Base-by-base conservation (phyloP, 2,888 invertebrate genomes). In the Cantharis rustica region DNA sequence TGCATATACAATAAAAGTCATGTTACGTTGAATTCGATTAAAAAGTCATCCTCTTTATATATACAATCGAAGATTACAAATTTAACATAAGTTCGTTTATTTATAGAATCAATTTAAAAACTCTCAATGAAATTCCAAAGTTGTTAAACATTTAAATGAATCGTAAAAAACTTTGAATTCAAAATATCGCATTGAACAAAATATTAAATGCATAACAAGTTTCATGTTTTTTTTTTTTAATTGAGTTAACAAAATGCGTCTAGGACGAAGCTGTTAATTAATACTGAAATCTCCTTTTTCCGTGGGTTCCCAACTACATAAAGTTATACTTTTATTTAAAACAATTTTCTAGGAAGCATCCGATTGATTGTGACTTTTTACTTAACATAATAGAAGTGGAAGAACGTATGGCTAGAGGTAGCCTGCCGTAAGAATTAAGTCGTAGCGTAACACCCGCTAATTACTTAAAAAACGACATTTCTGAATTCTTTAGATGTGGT, bases 51-150 rank as follows among this genome's bases (percentile, higher is more conserved):
- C 47, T 47, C 47, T 47, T 47, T 47, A 47, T 47, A 31, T 31
- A 47, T 47, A 47, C 47, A 47, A 47, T 47, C 47, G 47, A 47
- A 47, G 47, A 47, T 47, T 47, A 47, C 47, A 47, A 47, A 47
- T 47, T 47, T 47, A 47, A 47, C 47, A 47, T 47, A 47, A n/a
- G 47, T 47, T 47, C 47, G 47, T n/a, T 47, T 47, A 47, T 47
- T 47, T 47, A 47, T 47, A 47, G 47, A 47, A 47, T 47, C 47
- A 47, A 47, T 47, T n/a, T 47, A n/a, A 47, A 47, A 47, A 31
- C 16, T n/a, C 66, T 72, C 66, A 72, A 15, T 72, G 47, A 47
- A 72, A 47, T 66, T 66, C 17, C 13, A 26, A 64, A 64, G 64
- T 31, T 64, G 71, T 72, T 31, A 31, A 71, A 20, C 69, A 26